phyloP scores from a whole-genome alignment of 1,140 invertebrate species.

The Epicauta chinensis region DNA sequence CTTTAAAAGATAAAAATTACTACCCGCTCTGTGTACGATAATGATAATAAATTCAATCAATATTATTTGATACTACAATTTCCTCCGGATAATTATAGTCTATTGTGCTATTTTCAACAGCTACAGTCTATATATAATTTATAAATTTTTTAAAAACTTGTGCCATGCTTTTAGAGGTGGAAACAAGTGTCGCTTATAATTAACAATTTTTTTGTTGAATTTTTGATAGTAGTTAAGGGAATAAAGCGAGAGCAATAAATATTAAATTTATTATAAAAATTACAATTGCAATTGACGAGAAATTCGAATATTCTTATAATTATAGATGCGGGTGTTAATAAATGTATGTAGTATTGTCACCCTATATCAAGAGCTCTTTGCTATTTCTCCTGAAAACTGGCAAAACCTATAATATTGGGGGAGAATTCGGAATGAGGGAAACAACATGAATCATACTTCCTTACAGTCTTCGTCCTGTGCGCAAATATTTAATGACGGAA shows the following conservation, averaged over 20 bases:
- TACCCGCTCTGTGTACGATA: constrained; percentile 2
- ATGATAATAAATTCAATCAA: constrained; percentile 13
- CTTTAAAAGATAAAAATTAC: constrained; percentile 15
- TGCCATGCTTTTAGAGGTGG: no score
- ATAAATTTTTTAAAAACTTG: no score
- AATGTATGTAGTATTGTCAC: constrained; percentile 25
- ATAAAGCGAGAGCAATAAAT: no score
- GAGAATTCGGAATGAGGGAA: constrained; percentile 31
- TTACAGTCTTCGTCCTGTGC: constrained; percentile 21
- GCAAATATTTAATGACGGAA: constrained; percentile 33
- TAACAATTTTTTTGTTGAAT: no score
- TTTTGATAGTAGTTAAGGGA: no score
- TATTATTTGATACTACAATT: constrained; percentile 8
- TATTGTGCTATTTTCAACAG: no score
- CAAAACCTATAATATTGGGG: constrained; percentile 20
- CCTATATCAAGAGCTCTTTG: constrained; percentile 19
- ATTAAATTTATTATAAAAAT: no score
- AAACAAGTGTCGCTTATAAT: no score
- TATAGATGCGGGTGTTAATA: constrained; percentile 31
- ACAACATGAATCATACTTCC: constrained; percentile 33
- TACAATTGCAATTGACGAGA: no score
- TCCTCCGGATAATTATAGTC: constrained; percentile 3
- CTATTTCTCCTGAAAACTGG: constrained; percentile 29
- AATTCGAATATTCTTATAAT: constrained; percentile 17
- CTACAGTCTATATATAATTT: no score